Evolutionary conservation across 1,140 invertebrate species (phyloP).

Genomic region (Eurosta solidaginis): DNA sequence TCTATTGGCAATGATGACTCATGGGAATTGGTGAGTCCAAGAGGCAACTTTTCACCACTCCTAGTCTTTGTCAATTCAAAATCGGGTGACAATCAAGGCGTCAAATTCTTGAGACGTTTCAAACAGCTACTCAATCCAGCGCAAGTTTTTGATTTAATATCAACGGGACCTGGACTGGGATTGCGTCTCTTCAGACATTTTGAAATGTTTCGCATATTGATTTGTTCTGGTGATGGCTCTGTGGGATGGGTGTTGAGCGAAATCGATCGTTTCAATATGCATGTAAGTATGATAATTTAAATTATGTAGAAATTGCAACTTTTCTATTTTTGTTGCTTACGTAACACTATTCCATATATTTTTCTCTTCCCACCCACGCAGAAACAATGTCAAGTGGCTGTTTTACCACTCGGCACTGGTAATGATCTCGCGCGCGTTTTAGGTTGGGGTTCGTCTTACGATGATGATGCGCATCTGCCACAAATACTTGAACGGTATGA

Average conservation of each 20-base stretch:
- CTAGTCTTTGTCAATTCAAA: constrained; percentile 97
- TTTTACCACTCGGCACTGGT: constrained; percentile 91
- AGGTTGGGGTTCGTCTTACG: constrained; percentile 95
- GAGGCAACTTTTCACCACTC: constrained; percentile 73
- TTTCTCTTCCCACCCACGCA: constrained; percentile 57
- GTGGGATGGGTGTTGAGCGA: constrained; percentile 94
- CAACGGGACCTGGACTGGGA: constrained; percentile 83
- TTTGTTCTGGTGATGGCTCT: constrained; percentile 92
- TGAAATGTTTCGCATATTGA: constrained; percentile 87
- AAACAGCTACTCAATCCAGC: constrained; percentile 96
- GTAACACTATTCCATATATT: too few species aligned
- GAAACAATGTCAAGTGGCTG: constrained; percentile 90
- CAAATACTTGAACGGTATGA: constrained; percentile 92
- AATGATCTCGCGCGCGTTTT: constrained; percentile 93
- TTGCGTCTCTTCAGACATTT: constrained; percentile 87
- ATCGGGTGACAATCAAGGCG: constrained; percentile 95
- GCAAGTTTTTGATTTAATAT: constrained; percentile 96
- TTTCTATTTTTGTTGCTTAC: not conserved
- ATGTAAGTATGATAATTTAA: constrained; percentile 73
- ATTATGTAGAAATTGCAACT: not conserved
- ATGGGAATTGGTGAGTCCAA: constrained; percentile 84
- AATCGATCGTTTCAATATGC: constrained; percentile 89
- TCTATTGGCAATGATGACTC: constrained; percentile 87
- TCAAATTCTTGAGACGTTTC: constrained; percentile 93
- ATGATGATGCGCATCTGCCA: constrained; percentile 91